phyloP scores from a whole-genome alignment of 2,113 vertebrate genomes.

The Rhea pennata region DNA sequence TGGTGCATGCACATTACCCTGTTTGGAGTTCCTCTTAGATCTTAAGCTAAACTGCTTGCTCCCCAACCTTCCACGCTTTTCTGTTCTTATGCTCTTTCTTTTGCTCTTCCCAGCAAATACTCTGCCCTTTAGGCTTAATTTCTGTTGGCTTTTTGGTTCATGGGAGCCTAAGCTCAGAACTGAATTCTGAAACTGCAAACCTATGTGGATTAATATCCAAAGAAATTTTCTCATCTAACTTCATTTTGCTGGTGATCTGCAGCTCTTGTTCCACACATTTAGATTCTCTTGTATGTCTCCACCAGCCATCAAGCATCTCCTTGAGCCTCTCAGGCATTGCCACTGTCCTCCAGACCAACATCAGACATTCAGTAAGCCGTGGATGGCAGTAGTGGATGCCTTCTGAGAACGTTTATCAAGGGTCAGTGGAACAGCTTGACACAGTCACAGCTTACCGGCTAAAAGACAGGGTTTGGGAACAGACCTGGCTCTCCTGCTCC shows the following conservation, averaged over 20 bases:
- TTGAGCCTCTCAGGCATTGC: neutral
- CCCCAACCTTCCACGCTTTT: neutral
- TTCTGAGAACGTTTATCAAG: neutral
- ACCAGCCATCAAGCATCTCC: neutral
- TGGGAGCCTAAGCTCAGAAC: neutral
- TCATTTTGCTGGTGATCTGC: neutral
- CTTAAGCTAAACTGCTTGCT: neutral
- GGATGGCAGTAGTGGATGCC: neutral
- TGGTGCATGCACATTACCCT: neutral
- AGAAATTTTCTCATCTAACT: neutral
- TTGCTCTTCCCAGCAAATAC: neutral
- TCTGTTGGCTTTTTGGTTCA: neutral
- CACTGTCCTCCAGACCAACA: neutral
- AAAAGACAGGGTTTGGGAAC: neutral
- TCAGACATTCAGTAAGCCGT: neutral
- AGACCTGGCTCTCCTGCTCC: neutral
- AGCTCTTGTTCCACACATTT: neutral
- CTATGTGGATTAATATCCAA: neutral
- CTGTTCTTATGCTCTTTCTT: neutral
- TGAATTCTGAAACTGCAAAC: neutral
- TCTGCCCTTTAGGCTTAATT: neutral
- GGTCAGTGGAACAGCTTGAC: neutral
- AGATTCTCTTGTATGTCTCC: neutral
- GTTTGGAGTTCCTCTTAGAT: neutral
- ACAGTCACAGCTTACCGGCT: accelerated